Conservation (phyloP, 1,140 invertebrate genomes). For the Neodiprion virginianus region DNA sequence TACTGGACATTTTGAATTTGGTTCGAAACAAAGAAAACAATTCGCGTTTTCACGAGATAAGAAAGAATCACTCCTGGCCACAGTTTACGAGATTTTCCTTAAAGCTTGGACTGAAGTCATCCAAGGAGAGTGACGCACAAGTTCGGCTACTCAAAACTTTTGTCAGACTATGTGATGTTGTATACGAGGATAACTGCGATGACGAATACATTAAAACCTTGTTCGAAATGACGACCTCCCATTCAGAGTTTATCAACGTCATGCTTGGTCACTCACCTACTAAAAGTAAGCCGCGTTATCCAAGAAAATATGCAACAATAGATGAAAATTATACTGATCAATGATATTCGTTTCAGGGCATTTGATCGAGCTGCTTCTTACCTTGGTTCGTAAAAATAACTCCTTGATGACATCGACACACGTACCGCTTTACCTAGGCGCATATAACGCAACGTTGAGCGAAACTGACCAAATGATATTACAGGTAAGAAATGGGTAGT, state of each 20-base stretch:
- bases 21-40: constrained; percentile 47
- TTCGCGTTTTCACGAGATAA: constrained; percentile 58
- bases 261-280: constrained; percentile 61
- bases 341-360: constrained; percentile 47
- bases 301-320: constrained; percentile 45
- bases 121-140: constrained; percentile 51
- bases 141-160: constrained; percentile 64
- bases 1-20: constrained; percentile 38
- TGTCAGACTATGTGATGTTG: constrained; percentile 63
- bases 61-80: constrained; percentile 67
- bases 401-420: constrained; percentile 68
- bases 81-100: constrained; percentile 71
- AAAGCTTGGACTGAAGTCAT: constrained; percentile 68
- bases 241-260: constrained; percentile 76
- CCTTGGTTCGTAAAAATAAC: constrained; percentile 67
- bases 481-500: constrained; percentile 42
- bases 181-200: constrained; percentile 59
- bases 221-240: constrained; percentile 77
- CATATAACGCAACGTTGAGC: constrained; percentile 72
- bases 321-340: constrained; percentile 20
- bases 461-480: constrained; percentile 71
- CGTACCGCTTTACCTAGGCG: constrained; percentile 73
- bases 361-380: constrained; percentile 68
- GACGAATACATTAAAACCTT: constrained; percentile 65
- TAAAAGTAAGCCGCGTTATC: constrained; percentile 52